Evolutionary conservation across 2,888 invertebrate genomes (phyloP).

Genomic region (Crepidodera aurea): DNA sequence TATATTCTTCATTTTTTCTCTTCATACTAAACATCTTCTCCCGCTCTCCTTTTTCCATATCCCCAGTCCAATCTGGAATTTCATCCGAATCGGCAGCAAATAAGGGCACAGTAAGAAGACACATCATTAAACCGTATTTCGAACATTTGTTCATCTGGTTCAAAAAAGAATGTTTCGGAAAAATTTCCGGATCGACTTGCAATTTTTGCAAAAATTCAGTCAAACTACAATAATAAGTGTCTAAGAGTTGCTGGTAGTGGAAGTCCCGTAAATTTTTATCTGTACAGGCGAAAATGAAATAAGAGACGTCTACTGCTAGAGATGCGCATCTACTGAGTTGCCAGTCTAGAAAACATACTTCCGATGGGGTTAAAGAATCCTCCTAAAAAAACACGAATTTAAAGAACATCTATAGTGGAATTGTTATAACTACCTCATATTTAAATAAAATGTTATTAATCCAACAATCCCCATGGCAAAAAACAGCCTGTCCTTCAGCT

Average conservation of each 20-base stretch:
- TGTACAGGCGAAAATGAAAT: conserved; percentile 31
- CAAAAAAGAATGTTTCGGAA: conserved; percentile 11
- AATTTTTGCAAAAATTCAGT: conserved; percentile 4
- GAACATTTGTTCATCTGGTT: conserved; percentile 27
- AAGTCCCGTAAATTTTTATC: conserved; percentile 26
- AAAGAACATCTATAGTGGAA: not conserved
- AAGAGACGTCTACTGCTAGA: conserved; percentile 28
- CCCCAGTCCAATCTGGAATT: conserved; percentile 29
- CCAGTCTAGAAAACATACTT: conserved; percentile 30
- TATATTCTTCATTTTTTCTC: conserved; percentile 19
- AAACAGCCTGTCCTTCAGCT: conserved; percentile 21
- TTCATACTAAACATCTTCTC: conserved; percentile 25
- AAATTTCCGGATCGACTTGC: not conserved
- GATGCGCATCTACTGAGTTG: conserved; percentile 30
- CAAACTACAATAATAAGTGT: conserved; percentile 23
- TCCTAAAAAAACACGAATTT: conserved; percentile 14
- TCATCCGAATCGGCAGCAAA: conserved; percentile 24
- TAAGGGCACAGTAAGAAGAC: conserved; percentile 24
- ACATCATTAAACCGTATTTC: conserved; percentile 31
- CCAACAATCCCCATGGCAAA: conserved; percentile 35
- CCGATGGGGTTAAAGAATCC: conserved; percentile 14
- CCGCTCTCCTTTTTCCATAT: conserved; percentile 18
- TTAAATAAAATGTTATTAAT: conserved; percentile 32
- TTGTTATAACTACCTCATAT: conserved; percentile 34
- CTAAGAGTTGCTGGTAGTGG: conserved; percentile 22